Evolutionary conservation across 2,888 invertebrate genomes (phyloP).

Genomic region (Lasioglossum villosulum): DNA sequence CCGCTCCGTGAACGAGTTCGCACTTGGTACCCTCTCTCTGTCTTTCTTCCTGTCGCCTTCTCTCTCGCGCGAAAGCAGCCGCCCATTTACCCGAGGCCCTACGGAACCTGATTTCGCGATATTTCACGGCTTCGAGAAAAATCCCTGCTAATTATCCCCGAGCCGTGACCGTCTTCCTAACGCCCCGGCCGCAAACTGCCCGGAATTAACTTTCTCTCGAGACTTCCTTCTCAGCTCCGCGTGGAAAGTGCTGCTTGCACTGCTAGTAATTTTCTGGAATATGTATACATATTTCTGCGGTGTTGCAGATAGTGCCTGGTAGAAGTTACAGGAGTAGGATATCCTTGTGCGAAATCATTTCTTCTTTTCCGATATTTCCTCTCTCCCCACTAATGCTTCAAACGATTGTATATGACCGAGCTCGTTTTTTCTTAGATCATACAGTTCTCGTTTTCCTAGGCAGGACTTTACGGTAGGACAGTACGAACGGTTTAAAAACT

Average conservation of each 20-base stretch:
- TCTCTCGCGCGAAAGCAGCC: neutral
- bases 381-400: too few relatives aligned
- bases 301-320: neutral
- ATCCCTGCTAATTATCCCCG: slow-evolving; percentile 46
- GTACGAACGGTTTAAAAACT: too few relatives aligned
- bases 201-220: slow-evolving; percentile 3
- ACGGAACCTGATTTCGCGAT: slow-evolving; percentile 45
- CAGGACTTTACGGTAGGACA: too few relatives aligned
- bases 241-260: neutral
- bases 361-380: too few relatives aligned
- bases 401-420: too few relatives aligned
- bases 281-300: neutral
- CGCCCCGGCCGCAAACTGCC: neutral
- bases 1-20: slow-evolving; percentile 48
- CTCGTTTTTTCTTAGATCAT: too few relatives aligned
- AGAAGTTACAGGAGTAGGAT: neutral
- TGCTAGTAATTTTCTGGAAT: neutral
- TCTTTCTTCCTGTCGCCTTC: neutral
- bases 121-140: slow-evolving; percentile 48
- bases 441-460: too few relatives aligned
- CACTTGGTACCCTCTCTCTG: slow-evolving; percentile 38
- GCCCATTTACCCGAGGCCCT: slow-evolving; percentile 13
- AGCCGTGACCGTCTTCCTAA: neutral
- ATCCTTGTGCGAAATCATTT: too few relatives aligned
- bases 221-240: neutral